phyloP scores from a whole-genome alignment of 1,140 invertebrate genomes.

The Drosophila athabasca region DNA sequence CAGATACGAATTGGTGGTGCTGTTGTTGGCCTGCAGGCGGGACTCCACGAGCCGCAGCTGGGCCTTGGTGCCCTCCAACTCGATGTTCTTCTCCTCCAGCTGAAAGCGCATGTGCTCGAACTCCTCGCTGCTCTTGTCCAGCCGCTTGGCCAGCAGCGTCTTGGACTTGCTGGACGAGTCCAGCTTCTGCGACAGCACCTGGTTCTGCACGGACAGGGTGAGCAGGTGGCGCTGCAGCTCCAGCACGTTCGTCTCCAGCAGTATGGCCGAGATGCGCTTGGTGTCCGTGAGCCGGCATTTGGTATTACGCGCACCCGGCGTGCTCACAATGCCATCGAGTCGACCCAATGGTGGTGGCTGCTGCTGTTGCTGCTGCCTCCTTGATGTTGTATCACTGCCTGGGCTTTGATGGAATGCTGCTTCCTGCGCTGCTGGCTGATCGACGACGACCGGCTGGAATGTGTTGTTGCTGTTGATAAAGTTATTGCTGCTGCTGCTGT shows the following conservation, averaged over 20 bases:
- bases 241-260: constrained; percentile 90
- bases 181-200: constrained; percentile 89
- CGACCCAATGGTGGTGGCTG: constrained; percentile 79
- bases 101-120: constrained; percentile 93
- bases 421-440: constrained; percentile 58
- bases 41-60: constrained; percentile 89
- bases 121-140: constrained; percentile 90
- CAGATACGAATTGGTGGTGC: constrained; percentile 67
- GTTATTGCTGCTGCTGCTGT: constrained; percentile 41
- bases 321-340: constrained; percentile 85
- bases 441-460: constrained; percentile 80
- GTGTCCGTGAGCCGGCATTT: constrained; percentile 86
- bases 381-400: constrained; percentile 71
- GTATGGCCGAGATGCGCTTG: constrained; percentile 91
- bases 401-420: constrained; percentile 82
- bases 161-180: constrained; percentile 87
- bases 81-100: constrained; percentile 92
- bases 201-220: constrained; percentile 92
- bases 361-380: constrained; percentile 39
- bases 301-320: constrained; percentile 84
- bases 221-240: constrained; percentile 93
- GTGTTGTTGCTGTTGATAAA: constrained; percentile 47
- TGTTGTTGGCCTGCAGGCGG: constrained; percentile 62
- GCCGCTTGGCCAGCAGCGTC: constrained; percentile 86
- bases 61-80: constrained; percentile 91